Conservation (phyloP, 2,797 vertebrate genomes). For the Alauda arvensis region DNA sequence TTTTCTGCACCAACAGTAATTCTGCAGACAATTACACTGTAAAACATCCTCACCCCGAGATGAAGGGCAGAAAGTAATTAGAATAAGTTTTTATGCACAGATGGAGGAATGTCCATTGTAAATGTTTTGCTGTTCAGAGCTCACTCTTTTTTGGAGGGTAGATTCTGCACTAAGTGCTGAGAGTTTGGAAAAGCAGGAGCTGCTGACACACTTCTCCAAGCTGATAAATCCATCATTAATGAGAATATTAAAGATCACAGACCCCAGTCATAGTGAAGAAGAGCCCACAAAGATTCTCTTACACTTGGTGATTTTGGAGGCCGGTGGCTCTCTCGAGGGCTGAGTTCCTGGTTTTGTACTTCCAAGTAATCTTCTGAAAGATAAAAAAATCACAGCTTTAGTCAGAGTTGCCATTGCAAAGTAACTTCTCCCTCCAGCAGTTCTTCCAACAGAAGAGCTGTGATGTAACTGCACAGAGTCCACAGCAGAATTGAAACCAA, state of each 20-base stretch:
- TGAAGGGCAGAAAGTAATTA: neutral
- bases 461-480: neutral
- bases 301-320: slow-evolving; percentile 30
- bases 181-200: neutral
- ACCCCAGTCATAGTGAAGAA: neutral
- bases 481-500: slow-evolving; percentile 27
- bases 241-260: neutral
- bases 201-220: neutral
- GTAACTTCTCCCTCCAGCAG: neutral
- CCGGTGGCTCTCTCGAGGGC: neutral
- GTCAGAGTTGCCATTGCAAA: neutral
- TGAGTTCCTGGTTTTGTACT: neutral
- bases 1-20: neutral
- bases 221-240: neutral
- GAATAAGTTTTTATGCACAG: neutral
- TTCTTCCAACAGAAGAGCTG: neutral
- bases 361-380: neutral
- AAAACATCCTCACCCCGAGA: neutral
- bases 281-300: neutral
- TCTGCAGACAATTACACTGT: neutral
- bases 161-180: neutral
- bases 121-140: neutral
- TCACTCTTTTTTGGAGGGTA: neutral
- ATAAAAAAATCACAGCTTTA: neutral
- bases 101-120: neutral